phyloP scores from a whole-genome alignment of 2,113 vertebrate genomes.

The human (Homo sapiens) region DNA sequence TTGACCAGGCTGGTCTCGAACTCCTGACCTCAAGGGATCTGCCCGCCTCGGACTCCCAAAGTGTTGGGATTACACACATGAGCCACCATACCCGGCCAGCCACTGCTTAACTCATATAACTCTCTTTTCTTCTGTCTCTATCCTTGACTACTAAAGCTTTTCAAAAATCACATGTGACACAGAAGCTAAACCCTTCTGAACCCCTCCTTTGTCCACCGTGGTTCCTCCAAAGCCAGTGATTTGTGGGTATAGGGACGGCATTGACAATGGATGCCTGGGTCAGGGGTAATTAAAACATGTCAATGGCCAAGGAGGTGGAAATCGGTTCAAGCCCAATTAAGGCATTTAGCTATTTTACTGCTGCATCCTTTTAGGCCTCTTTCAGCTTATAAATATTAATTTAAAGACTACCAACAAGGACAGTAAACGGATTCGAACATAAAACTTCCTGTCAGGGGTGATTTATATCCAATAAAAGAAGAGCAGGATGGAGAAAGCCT shows the following conservation, averaged over 20 bases:
- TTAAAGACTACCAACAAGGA: constrained; percentile 91
- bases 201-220: constrained; percentile 70
- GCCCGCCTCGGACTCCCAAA: too few relatives aligned
- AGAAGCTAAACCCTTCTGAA: constrained; percentile 42
- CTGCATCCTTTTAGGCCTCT: constrained; percentile 83
- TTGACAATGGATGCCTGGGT: constrained; percentile 74
- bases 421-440: constrained; percentile 89
- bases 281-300: constrained; percentile 86
- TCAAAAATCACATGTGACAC: constrained; percentile 63
- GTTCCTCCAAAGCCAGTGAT: constrained; percentile 75
- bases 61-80: too few relatives aligned
- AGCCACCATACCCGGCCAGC: neutral
- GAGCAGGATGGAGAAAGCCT: constrained; percentile 84
- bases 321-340: constrained; percentile 78
- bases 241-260: constrained; percentile 68
- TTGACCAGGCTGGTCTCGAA: too few relatives aligned
- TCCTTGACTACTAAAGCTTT: constrained; percentile 36
- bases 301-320: constrained; percentile 83
- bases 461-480: constrained; percentile 89
- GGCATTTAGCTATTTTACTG: constrained; percentile 86
- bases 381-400: constrained; percentile 92
- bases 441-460: constrained; percentile 87
- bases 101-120: neutral
- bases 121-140: constrained; percentile 49
- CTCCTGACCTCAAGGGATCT: too few relatives aligned